phyloP scores from a whole-genome alignment of 1,140 invertebrate species.

The Coptotermes formosanus region DNA sequence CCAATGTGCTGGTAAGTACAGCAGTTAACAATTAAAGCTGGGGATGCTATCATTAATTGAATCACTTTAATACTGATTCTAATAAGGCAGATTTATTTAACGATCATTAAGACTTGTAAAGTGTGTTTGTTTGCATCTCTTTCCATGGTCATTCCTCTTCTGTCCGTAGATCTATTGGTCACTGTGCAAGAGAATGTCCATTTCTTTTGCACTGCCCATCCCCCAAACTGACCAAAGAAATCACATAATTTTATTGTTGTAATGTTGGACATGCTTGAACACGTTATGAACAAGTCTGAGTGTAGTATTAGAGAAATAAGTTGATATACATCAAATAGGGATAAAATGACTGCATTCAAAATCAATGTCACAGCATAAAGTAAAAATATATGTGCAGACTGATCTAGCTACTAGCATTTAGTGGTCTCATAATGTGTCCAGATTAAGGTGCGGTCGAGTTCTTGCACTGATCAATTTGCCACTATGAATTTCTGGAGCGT shows the following conservation, averaged over 20 bases:
- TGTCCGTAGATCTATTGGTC: background rate
- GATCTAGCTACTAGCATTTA: too few relatives aligned
- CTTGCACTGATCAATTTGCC: background rate
- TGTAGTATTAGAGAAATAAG: background rate
- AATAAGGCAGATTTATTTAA: too few relatives aligned
- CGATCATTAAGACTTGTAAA: too few relatives aligned
- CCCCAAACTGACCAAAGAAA: background rate
- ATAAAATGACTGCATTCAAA: background rate
- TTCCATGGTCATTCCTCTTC: background rate
- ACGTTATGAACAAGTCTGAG: background rate
- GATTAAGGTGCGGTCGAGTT: too few relatives aligned
- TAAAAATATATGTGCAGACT: background rate
- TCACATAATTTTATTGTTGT: background rate
- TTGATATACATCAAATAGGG: background rate
- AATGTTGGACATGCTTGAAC: background rate
- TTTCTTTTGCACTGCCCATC: background rate
- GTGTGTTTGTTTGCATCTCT: background rate
- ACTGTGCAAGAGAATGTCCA: background rate
- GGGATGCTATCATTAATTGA: too few relatives aligned
- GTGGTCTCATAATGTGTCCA: too few relatives aligned
- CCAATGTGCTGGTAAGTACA: too few relatives aligned
- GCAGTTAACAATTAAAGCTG: too few relatives aligned
- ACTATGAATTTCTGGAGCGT: background rate
- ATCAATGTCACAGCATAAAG: background rate
- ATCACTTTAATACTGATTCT: too few relatives aligned